Evolutionary conservation across 2,113 vertebrate species (phyloP).

Genomic region (Mionectes macconnelli): DNA sequence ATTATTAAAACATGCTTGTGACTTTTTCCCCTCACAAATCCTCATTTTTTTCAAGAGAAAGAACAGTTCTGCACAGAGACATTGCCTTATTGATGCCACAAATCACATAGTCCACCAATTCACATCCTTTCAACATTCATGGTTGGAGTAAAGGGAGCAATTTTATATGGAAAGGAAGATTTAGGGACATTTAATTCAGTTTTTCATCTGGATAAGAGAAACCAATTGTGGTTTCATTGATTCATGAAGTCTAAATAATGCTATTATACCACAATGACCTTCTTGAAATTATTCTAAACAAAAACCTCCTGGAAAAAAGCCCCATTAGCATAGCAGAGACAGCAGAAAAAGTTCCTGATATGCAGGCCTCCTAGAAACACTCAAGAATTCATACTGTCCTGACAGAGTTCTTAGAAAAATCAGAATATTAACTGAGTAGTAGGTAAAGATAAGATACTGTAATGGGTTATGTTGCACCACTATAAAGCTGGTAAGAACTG

Average conservation of each 20-base stretch:
- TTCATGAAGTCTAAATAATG: constrained; percentile 16
- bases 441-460: background rate
- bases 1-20: background rate
- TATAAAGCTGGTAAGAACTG: background rate
- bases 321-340: background rate
- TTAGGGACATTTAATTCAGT: constrained; percentile 5
- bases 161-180: constrained; percentile 21
- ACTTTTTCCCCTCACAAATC: background rate
- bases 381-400: background rate
- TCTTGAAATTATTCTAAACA: background rate
- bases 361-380: background rate
- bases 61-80: background rate
- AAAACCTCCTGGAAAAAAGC: background rate
- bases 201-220: constrained; percentile 13
- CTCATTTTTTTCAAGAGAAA: background rate
- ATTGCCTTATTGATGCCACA: background rate
- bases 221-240: background rate
- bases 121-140: constrained; percentile 26
- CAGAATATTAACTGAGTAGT: background rate
- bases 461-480: background rate
- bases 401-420: background rate
- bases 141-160: background rate
- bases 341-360: background rate
- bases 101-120: background rate
- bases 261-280: background rate